Conservation (phyloP, 2,888 invertebrate species). For the Eristalinus sepulchralis region DNA sequence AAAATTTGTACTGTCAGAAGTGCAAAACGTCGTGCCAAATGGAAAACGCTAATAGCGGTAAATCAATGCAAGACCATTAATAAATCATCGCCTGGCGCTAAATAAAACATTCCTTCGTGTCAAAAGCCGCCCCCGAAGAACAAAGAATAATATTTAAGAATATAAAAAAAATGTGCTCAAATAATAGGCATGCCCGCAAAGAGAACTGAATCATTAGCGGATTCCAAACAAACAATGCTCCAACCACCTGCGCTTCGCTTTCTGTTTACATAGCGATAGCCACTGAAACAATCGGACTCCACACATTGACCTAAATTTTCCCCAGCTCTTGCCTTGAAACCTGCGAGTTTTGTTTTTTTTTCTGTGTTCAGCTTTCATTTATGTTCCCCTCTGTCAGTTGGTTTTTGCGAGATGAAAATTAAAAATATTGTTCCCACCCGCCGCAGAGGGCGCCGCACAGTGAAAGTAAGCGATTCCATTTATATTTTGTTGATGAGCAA, state of each 20-base stretch:
- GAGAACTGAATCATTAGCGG: not conserved
- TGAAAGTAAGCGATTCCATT: not conserved
- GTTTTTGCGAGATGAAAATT: not conserved
- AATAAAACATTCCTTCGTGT: not conserved
- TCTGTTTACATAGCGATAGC: not conserved
- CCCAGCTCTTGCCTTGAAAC: not conserved
- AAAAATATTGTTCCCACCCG: not conserved
- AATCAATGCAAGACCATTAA: not conserved
- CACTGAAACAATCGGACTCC: not conserved
- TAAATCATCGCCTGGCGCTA: not conserved
- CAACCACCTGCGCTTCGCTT: not conserved
- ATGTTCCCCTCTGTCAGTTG: not conserved
- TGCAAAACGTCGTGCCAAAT: not conserved
- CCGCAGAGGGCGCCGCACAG: not conserved
- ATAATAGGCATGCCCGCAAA: not conserved
- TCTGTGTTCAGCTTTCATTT: not conserved
- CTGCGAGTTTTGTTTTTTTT: not conserved
- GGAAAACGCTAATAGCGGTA: not conserved
- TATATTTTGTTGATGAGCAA: conserved; percentile 1
- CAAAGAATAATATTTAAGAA: not conserved
- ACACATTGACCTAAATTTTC: not conserved
- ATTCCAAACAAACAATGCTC: not conserved
- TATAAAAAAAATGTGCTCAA: not conserved
- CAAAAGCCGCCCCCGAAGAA: not conserved
- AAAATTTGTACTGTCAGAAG: not conserved